Conservation (phyloP, 2,113 vertebrate genomes). For the Ageneiosus marmoratus region DNA sequence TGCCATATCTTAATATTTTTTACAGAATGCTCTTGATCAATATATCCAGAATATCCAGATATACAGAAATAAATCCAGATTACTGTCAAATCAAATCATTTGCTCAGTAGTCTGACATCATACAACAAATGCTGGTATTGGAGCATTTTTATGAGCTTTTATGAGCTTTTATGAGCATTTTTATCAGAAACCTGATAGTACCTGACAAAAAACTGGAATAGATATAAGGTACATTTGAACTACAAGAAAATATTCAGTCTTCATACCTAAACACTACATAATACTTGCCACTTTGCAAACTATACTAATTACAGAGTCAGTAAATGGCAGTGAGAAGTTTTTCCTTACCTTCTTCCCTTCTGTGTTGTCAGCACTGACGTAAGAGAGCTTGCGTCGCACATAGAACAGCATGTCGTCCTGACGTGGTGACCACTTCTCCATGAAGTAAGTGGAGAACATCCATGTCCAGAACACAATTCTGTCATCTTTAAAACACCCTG, state of each 20-base stretch:
- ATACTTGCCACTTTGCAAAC: background rate
- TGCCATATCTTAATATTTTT: background rate
- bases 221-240: background rate
- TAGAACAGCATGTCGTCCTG: constrained; percentile 99
- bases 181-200: too few species aligned
- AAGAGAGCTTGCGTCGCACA: constrained; percentile 85
- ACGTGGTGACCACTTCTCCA: constrained; percentile 89
- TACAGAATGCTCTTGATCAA: background rate
- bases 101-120: background rate
- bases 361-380: constrained; percentile 63
- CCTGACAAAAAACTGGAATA: background rate
- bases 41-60: too few species aligned
- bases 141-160: too few species aligned
- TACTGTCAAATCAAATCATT: background rate
- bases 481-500: constrained; percentile 96
- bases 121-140: background rate
- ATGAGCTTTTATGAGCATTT: background rate
- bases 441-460: constrained; percentile 99
- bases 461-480: constrained; percentile 98
- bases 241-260: background rate
- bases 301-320: background rate
- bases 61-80: background rate
- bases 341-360: constrained; percentile 84
- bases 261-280: too few species aligned
- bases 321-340: too few species aligned